A percentile compares a stretch with the other conserved stretches of the same genome.
These are phyloP conservation scores for Drosophila auraria DNA, from an alignment of 1,140 invertebrate species.

Conservation along the genomic window DNA sequence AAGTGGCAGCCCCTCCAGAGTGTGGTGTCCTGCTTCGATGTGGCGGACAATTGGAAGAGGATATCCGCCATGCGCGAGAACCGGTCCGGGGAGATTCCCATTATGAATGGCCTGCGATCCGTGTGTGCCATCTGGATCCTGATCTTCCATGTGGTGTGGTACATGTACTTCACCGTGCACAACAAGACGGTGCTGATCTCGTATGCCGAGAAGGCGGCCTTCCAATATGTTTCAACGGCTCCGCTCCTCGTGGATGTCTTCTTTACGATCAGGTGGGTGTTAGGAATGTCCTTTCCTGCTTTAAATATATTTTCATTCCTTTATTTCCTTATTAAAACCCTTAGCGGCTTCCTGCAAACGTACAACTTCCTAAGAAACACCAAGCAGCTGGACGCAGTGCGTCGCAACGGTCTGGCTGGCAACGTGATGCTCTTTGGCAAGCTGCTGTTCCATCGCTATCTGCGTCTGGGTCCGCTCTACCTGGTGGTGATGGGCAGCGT, in stretches of 20 bases:
- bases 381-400: conserved; percentile 68
- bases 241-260: conserved; percentile 83
- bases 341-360: conserved; percentile 79
- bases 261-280: conserved; percentile 80
- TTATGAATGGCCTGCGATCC: conserved; percentile 82
- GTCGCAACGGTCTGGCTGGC: conserved; percentile 52
- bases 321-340: no score
- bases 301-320: neutral
- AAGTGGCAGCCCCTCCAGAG: conserved; percentile 55
- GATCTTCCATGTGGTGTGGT: conserved; percentile 81
- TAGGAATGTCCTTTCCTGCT: no score
- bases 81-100: conserved; percentile 63
- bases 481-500: conserved; percentile 86
- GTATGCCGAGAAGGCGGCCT: conserved; percentile 70
- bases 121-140: conserved; percentile 80
- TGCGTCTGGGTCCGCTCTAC: conserved; percentile 86
- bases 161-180: conserved; percentile 81
- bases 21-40: conserved; percentile 79
- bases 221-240: conserved; percentile 77
- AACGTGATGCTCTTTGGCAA: conserved; percentile 78
- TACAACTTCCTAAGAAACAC: conserved; percentile 83
- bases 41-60: conserved; percentile 63
- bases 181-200: conserved; percentile 77
- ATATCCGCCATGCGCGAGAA: conserved; percentile 51
- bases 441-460: conserved; percentile 78